Evolutionary conservation across 2,113 vertebrate species (phyloP), one percentile per base, ranked within the genome.

Genomic region (Ancistrus triradiatus): DNA sequence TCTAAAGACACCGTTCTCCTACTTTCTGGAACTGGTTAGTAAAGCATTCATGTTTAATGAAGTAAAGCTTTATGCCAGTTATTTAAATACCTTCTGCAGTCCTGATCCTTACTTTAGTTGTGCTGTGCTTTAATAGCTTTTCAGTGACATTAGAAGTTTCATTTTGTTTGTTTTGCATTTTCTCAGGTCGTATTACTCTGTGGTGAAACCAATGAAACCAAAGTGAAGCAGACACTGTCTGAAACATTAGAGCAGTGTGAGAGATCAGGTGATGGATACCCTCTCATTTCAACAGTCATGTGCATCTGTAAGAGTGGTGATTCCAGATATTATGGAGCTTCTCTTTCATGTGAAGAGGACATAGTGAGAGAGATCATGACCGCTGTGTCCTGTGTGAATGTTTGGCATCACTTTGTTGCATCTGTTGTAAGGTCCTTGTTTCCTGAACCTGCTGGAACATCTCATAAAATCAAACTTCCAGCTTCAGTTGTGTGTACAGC

Each of bases 1-100:
- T 27, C n/a, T 18, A 17, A n/a, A 11, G n/a, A 53, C 28, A 18
- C 50, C 50, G 8, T 58, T 58, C 22, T 58, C 37, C 9, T 58
- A 25, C 37, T 42, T 58, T 17, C 8, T 58, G 1, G 37, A 42
- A 15, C 22, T 58, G 55, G 38, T 42, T 11, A n/a, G 38, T 42
- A n/a, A 42, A 42, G 2, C 14, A n/a, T 14, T 42, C 6, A 42
- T n/a, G 38, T 3, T 3, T 14, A n/a, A 42, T n/a, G 2, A 5
- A 14, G 38, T n/a, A 1, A 42, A 42, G 13, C 11, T 42, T 42
- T 4, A 31, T 4, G 7, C 7, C 27, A 7, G 3, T 31, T 4
- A 31, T 31, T 31, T 31, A 31, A 31, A 31, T 7, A 31, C 3
- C 3, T 3, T 31, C 3, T 4, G 7, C 7, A 31, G 7, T 31